These are phyloP conservation scores for Halictus rubicundus DNA, from an alignment of 1,140 invertebrate genomes.

Conservation along the genomic window DNA sequence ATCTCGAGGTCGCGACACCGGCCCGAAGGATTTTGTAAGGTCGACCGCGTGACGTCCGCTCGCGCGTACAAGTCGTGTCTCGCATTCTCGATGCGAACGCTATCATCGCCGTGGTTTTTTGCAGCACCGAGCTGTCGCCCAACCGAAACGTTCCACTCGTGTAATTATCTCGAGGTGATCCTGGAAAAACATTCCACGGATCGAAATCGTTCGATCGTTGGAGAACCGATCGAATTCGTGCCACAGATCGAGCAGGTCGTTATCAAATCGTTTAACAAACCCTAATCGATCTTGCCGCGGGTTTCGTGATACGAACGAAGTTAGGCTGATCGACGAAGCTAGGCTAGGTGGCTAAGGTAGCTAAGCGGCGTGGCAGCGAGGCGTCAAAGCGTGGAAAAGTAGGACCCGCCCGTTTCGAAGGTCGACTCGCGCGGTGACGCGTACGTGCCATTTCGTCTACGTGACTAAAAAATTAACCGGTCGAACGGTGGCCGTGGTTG, in stretches of 20 bases:
- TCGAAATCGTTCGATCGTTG: no score
- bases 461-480: constrained; percentile 45
- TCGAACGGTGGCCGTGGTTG: background rate
- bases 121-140: no score
- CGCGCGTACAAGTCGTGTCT: constrained; percentile 38
- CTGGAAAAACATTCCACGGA: background rate
- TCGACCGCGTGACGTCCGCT: constrained; percentile 54
- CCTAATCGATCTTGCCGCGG: no score
- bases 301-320: no score
- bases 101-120: background rate
- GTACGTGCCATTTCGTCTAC: constrained; percentile 15
- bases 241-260: no score
- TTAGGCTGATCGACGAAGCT: no score
- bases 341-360: no score
- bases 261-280: no score
- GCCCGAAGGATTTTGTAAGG: constrained; percentile 54
- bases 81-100: constrained; percentile 60
- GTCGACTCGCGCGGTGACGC: constrained; percentile 18
- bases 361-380: no score
- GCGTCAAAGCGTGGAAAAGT: constrained; percentile 15
- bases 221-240: no score
- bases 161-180: no score
- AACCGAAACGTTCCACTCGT: no score
- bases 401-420: constrained; percentile 40
- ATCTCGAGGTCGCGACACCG: constrained; percentile 3